These are phyloP conservation scores for Ellobius talpinus DNA, from an alignment of 2,113 vertebrate species.

Conservation along the genomic window DNA sequence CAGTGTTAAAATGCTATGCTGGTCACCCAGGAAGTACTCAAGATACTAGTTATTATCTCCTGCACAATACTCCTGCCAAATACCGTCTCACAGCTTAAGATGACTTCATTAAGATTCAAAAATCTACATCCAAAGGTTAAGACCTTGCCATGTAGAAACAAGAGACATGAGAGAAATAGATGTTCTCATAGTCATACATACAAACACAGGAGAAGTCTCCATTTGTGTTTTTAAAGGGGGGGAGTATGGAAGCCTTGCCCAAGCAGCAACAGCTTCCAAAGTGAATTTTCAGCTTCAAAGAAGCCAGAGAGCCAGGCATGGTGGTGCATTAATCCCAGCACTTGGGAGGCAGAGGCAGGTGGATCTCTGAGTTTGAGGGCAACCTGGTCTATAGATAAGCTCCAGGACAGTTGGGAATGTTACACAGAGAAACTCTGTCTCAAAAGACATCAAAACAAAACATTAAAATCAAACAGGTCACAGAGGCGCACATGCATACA, in stretches of 20 bases:
- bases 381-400: background rate
- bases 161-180: conserved; percentile 33
- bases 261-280: conserved; percentile 86
- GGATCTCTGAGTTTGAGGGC: background rate
- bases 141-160: conserved; percentile 34
- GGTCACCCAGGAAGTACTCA: background rate
- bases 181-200: background rate
- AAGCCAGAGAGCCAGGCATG: conserved; percentile 78
- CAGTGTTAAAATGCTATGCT: background rate
- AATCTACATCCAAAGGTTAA: conserved; percentile 43
- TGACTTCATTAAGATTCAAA: conserved; percentile 59
- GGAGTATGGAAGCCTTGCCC: conserved; percentile 82
- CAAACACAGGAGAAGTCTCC: background rate
- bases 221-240: background rate
- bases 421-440: background rate
- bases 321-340: background rate
- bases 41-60: background rate
- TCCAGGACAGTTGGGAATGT: background rate
- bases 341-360: background rate
- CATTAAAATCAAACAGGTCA: conserved; percentile 31
- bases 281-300: conserved; percentile 89
- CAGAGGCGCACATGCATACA: background rate
- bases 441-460: no score
- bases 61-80: background rate
- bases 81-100: background rate